phyloP scores from a whole-genome alignment of 2,888 invertebrate genomes.

The Syritta pipiens region DNA sequence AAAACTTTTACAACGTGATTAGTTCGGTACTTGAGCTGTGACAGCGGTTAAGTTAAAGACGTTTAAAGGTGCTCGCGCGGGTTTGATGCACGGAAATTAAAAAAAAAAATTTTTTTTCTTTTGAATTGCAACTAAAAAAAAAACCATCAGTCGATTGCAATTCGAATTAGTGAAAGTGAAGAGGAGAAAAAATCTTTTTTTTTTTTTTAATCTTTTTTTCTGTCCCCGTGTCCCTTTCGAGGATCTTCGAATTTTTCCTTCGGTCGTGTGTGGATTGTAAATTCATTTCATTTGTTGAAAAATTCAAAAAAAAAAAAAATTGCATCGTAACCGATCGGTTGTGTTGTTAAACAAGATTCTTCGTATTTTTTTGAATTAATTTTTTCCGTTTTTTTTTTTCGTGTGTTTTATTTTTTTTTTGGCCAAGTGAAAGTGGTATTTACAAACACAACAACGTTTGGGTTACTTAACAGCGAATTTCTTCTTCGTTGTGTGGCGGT shows the following conservation, averaged over 20 bases:
- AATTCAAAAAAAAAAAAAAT: too few species aligned
- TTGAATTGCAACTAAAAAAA: too few species aligned
- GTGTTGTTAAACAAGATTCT: too few species aligned
- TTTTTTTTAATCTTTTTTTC: not conserved
- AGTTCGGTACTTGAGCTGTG: constrained; percentile 13
- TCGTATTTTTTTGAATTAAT: constrained; percentile 18
- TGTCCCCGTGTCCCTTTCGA: too few species aligned
- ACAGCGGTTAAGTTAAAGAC: not conserved
- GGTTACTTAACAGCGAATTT: constrained; percentile 8
- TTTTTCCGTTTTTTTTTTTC: not conserved
- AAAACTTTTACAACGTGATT: constrained; percentile 9
- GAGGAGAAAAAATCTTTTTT: constrained; percentile 16
- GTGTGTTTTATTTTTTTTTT: not conserved
- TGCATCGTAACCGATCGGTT: too few species aligned
- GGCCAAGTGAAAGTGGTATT: constrained; percentile 54
- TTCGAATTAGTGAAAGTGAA: constrained; percentile 41
- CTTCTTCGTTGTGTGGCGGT: not conserved
- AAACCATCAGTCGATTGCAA: too few species aligned
- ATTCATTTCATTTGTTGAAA: too few species aligned
- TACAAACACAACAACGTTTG: constrained; percentile 17
- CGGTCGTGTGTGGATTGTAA: too few species aligned
- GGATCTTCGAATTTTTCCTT: too few species aligned
- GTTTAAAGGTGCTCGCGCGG: not conserved
- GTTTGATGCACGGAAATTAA: too few species aligned
- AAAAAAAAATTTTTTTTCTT: too few species aligned